phyloP scores from a whole-genome alignment of 1,140 invertebrate species.

The Idris sp. region DNA sequence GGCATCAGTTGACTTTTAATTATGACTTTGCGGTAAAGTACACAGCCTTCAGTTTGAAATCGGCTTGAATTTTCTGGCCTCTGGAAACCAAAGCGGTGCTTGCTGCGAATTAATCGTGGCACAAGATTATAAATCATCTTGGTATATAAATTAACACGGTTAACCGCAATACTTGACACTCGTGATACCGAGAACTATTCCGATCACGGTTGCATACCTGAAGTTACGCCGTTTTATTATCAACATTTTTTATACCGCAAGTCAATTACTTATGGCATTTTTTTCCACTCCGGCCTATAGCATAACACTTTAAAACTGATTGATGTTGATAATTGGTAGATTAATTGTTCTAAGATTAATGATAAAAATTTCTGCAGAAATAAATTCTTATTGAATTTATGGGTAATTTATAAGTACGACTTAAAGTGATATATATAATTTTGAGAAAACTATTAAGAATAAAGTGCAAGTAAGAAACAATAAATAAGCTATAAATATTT shows the following conservation, averaged over 20 bases:
- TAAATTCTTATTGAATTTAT: conserved; percentile 47
- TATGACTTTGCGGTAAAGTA: conserved; percentile 42
- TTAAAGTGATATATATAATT: too few species aligned
- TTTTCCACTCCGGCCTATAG: neutral
- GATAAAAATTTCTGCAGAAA: conserved; percentile 13
- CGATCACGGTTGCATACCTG: conserved; percentile 13
- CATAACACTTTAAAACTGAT: conserved; percentile 30
- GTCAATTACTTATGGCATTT: conserved; percentile 41
- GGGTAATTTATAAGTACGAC: too few species aligned
- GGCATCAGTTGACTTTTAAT: conserved; percentile 50
- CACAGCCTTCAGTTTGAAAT: conserved; percentile 38
- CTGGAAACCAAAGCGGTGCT: conserved; percentile 31
- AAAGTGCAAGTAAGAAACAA: too few species aligned
- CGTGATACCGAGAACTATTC: conserved; percentile 38
- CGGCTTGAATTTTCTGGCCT: conserved; percentile 38
- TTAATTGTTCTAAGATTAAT: conserved; percentile 45
- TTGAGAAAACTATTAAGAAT: too few species aligned
- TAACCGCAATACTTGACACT: conserved; percentile 47
- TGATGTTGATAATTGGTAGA: conserved; percentile 44
- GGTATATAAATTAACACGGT: conserved; percentile 57
- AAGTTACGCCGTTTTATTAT: conserved; percentile 37
- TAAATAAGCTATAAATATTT: too few species aligned
- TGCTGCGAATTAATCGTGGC: conserved; percentile 51
- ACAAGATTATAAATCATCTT: conserved; percentile 54
- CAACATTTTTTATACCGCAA: conserved; percentile 18